Conservation (phyloP, 2,888 invertebrate genomes). For the Frankliniella intonsa region DNA sequence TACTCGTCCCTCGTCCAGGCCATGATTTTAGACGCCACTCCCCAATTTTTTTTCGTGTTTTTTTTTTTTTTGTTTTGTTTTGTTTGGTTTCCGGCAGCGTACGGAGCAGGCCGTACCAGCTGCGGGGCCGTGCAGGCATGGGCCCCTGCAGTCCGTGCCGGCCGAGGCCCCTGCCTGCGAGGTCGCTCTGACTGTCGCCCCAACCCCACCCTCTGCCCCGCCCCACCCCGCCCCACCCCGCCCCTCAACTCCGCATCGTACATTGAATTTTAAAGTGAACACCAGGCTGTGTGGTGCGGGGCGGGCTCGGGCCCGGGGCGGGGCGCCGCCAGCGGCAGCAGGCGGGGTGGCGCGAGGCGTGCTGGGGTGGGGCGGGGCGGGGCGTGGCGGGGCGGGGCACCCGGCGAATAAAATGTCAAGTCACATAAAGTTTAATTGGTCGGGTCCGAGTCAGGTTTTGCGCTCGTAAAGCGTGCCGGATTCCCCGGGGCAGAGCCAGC, state of each 20-base stretch:
- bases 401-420: constrained; percentile 19
- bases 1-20: no score
- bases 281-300: neutral
- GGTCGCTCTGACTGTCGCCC: neutral
- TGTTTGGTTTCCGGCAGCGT: neutral
- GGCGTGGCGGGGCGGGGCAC: neutral
- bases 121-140: neutral
- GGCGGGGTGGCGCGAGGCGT: neutral
- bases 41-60: neutral
- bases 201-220: neutral
- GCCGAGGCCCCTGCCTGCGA: neutral
- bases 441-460: neutral
- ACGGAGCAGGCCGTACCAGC: neutral
- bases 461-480: constrained; percentile 21
- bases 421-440: constrained; percentile 23
- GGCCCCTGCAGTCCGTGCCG: no score
- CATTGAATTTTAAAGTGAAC: constrained; percentile 21
- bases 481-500: neutral
- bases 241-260: constrained; percentile 1
- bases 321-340: neutral
- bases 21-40: no score
- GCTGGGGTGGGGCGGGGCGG: neutral
- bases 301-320: neutral
- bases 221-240: neutral
- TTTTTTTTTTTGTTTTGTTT: neutral